Conservation (phyloP, 2,797 vertebrate species). For the Sebastes minor region DNA sequence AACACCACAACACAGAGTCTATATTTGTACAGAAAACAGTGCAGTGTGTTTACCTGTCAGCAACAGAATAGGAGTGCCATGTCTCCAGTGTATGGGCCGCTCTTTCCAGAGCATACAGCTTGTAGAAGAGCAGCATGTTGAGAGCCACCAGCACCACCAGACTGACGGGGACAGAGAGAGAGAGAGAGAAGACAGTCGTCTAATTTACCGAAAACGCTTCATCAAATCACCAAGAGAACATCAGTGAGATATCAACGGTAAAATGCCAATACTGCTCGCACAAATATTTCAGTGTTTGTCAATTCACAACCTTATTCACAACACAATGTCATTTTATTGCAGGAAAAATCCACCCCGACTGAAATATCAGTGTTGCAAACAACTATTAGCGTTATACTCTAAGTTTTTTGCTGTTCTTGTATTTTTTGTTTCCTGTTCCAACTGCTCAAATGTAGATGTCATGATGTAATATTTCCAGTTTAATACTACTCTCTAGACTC, state of each 20-base stretch:
- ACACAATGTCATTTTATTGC: background rate
- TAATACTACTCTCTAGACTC: background rate
- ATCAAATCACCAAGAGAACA: background rate
- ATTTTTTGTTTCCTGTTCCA: background rate
- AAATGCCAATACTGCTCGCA: background rate
- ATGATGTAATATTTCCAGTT: background rate
- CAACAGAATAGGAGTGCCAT: conserved; percentile 90
- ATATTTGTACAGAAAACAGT: background rate
- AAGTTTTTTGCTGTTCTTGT: background rate
- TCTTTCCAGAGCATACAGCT: conserved; percentile 91
- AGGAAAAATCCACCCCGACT: conserved; percentile 38
- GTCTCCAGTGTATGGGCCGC: conserved; percentile 91
- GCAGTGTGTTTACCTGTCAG: conserved; percentile 80
- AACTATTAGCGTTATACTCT: background rate
- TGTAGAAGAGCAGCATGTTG: conserved; percentile 93
- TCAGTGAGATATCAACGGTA: background rate
- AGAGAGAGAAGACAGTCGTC: background rate
- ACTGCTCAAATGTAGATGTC: background rate
- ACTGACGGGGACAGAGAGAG: conserved; percentile 67
- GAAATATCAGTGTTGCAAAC: background rate
- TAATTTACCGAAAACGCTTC: background rate
- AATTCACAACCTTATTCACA: background rate
- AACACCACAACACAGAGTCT: background rate
- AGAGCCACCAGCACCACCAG: conserved; percentile 89
- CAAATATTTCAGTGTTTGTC: background rate